Base-by-base conservation (phyloP, 1,140 invertebrate genomes). In the Heterodera carotae region DNA sequence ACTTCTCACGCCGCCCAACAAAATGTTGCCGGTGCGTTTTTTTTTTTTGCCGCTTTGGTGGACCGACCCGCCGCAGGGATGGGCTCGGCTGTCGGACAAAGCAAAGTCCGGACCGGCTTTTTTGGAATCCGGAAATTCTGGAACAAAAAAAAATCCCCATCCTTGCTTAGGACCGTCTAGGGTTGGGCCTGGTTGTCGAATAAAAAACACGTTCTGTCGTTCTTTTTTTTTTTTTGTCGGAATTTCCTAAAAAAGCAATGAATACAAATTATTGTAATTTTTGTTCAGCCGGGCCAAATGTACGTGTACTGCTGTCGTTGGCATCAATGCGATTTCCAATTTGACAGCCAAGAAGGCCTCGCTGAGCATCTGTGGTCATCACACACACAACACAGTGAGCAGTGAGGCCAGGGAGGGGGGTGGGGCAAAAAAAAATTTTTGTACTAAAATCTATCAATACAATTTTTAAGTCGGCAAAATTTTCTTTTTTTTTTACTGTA, bases 281-380 rank as follows among this genome's bases (percentile, higher is more conserved):
- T 77, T 29, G 79, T 85, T 67, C 69, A 87, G 78, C 85, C 86
- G 15, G 85, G 85, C 27, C 84, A 88, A 64, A 89, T 91, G 67
- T 87, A 91, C 83, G 92, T 94, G 5, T 96, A 91, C 85, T 93
- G 95, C 84, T 97, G 95, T 84, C 91, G 91, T 36, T 97, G 94
- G 94, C 93, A 94, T 31, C 64, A 77, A 82, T 97, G 95, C 88
- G 94, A 97, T 87, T 94, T 90, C 88, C 94, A 96, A 89, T 97
- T 96, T 87, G 95, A 97, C 86, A 94, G 95, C 81, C 90, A 93
- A 31, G 86, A 91, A 1, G 95, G 96, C 88, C 93, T 94, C 80
- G 92, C 93, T 80, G 94, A 97, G 76, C 95, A 97, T 88, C 92
- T 94, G 82, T 91, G 94, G 70, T 90, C 91, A 1, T 94, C 95